phyloP scores from a whole-genome alignment of 2,113 vertebrate species.

The Pterocles gutturalis region DNA sequence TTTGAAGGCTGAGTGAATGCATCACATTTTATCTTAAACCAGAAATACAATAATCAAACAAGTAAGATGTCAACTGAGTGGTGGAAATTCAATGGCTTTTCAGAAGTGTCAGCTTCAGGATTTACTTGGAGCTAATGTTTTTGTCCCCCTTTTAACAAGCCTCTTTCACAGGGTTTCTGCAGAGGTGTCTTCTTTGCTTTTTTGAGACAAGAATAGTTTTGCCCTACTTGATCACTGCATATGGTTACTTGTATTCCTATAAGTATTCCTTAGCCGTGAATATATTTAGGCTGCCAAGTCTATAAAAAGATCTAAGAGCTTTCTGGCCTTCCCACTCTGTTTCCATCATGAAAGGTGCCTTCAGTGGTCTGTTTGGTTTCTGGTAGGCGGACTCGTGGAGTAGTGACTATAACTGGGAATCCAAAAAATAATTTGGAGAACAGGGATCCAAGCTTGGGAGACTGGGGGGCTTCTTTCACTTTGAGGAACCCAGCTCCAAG shows the following conservation, averaged over 20 bases:
- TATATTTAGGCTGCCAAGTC: conserved; percentile 39
- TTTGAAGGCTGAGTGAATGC: not conserved
- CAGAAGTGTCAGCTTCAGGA: not conserved
- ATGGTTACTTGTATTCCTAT: not conserved
- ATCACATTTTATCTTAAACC: not conserved
- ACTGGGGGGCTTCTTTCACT: not conserved
- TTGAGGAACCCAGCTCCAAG: not conserved
- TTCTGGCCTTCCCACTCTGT: conserved; percentile 34
- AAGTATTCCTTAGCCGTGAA: conserved; percentile 29
- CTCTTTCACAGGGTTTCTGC: not conserved
- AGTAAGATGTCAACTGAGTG: not conserved
- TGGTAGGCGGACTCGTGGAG: conserved; percentile 16
- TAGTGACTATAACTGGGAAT: not conserved
- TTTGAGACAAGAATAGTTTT: not conserved
- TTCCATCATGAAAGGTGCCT: conserved; percentile 47
- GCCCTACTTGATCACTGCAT: not conserved
- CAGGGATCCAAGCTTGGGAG: accelerated
- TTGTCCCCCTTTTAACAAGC: not conserved
- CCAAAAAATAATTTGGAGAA: not conserved
- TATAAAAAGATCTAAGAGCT: conserved; percentile 63
- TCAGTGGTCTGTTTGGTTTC: not conserved
- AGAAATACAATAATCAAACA: not conserved
- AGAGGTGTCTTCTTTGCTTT: not conserved
- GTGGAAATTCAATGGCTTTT: not conserved
- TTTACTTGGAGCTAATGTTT: not conserved